Evolutionary conservation across 2,113 vertebrate genomes (phyloP).

Genomic region (Brachyhypopomus gauderio): DNA sequence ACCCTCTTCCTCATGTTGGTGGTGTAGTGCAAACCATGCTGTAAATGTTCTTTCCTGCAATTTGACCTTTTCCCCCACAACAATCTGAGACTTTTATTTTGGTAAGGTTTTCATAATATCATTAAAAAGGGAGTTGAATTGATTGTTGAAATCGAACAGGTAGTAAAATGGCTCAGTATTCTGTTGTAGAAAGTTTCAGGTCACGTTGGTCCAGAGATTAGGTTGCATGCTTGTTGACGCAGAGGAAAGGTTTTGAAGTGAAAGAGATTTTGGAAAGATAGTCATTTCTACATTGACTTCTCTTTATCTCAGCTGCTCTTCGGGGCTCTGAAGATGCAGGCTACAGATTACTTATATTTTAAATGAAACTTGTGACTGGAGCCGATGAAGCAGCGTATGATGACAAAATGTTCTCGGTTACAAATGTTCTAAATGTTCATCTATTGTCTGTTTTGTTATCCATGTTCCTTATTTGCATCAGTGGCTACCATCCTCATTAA

Average conservation of each 20-base stretch:
- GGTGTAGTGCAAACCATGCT: too few species aligned
- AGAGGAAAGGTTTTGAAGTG: constrained; percentile 24
- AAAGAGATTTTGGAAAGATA: constrained; percentile 25
- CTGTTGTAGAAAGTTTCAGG: neutral
- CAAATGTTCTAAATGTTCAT: neutral
- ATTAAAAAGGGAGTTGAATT: too few species aligned
- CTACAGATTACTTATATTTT: neutral
- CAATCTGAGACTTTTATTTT: too few species aligned
- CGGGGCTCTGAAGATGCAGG: neutral
- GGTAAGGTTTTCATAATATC: neutral
- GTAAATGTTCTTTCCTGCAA: too few species aligned
- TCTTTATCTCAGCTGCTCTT: constrained; percentile 12
- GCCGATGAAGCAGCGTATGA: constrained; percentile 11
- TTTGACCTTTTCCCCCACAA: too few species aligned
- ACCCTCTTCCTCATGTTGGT: too few species aligned
- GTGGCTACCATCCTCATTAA: constrained; percentile 4
- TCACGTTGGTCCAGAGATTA: neutral
- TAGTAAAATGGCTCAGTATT: too few species aligned
- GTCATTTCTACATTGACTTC: constrained; percentile 34
- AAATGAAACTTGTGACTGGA: constrained; percentile 20
- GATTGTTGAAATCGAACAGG: too few species aligned
- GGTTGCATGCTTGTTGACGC: constrained; percentile 14
- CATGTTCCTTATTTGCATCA: constrained; percentile 12
- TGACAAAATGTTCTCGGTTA: constrained; percentile 28
- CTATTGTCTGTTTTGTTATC: neutral